Evolutionary conservation across 2,888 invertebrate species (phyloP).

Genomic region (Tineola bisselliella): DNA sequence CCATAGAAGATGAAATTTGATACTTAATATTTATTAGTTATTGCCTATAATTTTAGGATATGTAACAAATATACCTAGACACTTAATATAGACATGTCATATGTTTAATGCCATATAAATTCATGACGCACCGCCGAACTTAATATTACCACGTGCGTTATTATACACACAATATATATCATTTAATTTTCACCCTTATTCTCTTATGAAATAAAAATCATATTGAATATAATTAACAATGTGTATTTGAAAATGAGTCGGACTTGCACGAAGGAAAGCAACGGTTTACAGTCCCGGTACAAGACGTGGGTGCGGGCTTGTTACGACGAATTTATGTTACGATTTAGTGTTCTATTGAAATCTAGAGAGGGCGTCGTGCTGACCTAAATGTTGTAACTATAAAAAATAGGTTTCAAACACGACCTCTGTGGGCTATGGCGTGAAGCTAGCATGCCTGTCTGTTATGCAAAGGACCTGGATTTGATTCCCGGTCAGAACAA

Average conservation of each 20-base stretch:
- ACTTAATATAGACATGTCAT: neutral
- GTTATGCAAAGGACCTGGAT: no score
- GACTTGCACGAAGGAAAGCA: constrained; percentile 7
- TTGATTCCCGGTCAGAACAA: no score
- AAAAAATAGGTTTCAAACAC: no score
- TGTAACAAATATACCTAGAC: neutral
- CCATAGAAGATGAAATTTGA: no score
- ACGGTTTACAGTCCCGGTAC: constrained; percentile 11
- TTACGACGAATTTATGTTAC: neutral
- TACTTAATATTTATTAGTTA: no score
- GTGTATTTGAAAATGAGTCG: neutral
- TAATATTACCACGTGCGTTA: neutral
- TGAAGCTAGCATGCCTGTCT: no score
- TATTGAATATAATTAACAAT: neutral
- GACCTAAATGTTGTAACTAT: no score
- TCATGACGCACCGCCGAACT: neutral
- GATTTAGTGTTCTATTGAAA: no score
- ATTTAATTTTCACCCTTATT: neutral
- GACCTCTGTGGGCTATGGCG: no score
- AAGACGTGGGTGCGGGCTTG: neutral
- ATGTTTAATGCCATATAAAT: constrained; percentile 1
- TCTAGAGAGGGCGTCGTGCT: no score
- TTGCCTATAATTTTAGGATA: neutral
- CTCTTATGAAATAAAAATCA: neutral
- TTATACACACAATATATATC: neutral